Base-by-base conservation (phyloP, 2,113 vertebrate genomes). In the Aegithalos caudatus region DNA sequence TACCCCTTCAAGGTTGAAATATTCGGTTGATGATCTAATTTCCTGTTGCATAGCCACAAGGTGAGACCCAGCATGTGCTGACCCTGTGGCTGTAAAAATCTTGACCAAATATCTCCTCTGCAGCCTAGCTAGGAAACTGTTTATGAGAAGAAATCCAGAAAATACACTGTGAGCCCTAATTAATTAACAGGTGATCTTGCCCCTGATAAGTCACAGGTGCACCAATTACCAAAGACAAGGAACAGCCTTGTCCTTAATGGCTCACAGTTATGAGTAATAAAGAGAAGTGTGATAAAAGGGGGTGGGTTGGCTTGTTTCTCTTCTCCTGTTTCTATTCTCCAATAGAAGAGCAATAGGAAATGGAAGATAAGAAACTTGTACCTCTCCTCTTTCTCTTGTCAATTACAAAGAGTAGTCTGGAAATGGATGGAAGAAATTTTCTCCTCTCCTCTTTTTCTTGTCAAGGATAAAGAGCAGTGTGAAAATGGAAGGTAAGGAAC, bases 21-120 rank as follows among this genome's bases (percentile, higher is more conserved):
- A 57, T 4, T 0, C 2, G 12, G 11, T 24, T 12, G 47, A 25
- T 47, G 27, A 35, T 76, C 27, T 56, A 1, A 1, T 45, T 33
- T 64, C 20, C 61, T 37, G 3, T 51, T 60, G 45, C 28, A 42
- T 3, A 42, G 50, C 37, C 50, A 35, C 5, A 16, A 73, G 37
- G 21, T 24, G 71, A 80, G 24, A 54, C 10, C 20, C 29, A 35
- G 37, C 35, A 16, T 0, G 0, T 2, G 6, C 29, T 71, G 54
- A 78, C 2, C 4, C 24, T 4, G 44, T 71, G 24, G 14, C 11
- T 71, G 37, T 45, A 35, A 40, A 84, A 51, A 10, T 51, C 27
- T 73, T 53, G 38, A 33, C 27, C 0, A 6, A 51, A 9, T 21
- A 6, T 14, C 35, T 74, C n/a, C 33, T 25, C 17, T 54, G 17